Base-by-base conservation (phyloP, 2,888 invertebrate species). In the Subacronicta megacephala region DNA sequence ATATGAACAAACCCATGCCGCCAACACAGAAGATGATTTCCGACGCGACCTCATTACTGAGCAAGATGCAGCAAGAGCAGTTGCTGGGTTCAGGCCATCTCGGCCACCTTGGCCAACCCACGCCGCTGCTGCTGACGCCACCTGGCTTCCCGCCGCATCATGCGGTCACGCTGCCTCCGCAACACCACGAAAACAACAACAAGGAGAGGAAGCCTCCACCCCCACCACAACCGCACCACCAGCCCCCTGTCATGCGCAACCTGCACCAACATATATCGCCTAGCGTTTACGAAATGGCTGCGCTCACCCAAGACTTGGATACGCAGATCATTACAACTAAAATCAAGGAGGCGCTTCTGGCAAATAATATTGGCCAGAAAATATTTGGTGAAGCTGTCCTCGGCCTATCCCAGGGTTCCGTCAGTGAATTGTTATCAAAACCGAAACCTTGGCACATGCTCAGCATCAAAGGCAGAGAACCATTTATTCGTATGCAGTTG, bases 381-480 rank as follows among this genome's bases (percentile, higher is more conserved):
- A 98, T 98, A 65, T 99, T 99, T 83, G 99, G 99, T 9, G 99
- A 99, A 93, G 99, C 98, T 0, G 99, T 99, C 3, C 95, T 99
- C 12, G 99, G 99, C 0, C 95, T 99, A 23, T 99, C 99, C 0
- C 99, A 99, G 90, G 99, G 98, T 10, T 98, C 99, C 2, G 99
- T 99, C 10, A 99, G 99, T 81, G 99, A 99, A 90, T 95, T 99
- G 63, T 95, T 99, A 7, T 99, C 99, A 62, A 99, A 99, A 88
- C 99, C 99, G 4, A 99, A 99, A 83, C 99, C 99, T 0, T 99
- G 99, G 99, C 99, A 99, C 86, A 99, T 99, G 99, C 95, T 99
- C 51, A 99, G 99, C 85, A 98, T 99, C 86, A 99, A 99, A 88
- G 99, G 99, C 0, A 95, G 99, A 26, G 99, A 99, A 84, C 98